Evolutionary conservation across 1,140 invertebrate genomes (phyloP).

Genomic region (Mactra quadrangularis): DNA sequence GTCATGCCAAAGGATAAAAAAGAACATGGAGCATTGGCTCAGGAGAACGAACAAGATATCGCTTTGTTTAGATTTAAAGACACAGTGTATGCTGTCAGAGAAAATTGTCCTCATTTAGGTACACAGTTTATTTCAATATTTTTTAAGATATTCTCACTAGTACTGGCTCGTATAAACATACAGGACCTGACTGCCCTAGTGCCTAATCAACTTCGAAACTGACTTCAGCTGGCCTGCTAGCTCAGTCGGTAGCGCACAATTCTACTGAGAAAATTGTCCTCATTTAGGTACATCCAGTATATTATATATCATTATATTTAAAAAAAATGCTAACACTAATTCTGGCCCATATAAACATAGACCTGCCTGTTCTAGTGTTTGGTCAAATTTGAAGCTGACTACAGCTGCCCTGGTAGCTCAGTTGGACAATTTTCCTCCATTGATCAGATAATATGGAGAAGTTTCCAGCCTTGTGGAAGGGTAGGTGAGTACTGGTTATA

Average conservation of each 20-base stretch:
- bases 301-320: too few relatives aligned
- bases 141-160: neutral
- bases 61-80: slow-evolving; percentile 39
- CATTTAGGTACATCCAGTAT: too few relatives aligned
- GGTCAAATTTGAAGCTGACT: too few relatives aligned
- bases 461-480: neutral
- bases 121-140: neutral
- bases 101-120: slow-evolving; percentile 55
- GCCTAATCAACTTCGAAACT: neutral
- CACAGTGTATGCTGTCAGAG: slow-evolving; percentile 30
- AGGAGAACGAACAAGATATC: slow-evolving; percentile 26
- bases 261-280: too few relatives aligned
- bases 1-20: neutral
- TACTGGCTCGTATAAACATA: neutral
- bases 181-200: neutral
- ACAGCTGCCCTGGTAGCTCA: too few relatives aligned
- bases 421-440: neutral
- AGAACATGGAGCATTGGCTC: slow-evolving; percentile 7
- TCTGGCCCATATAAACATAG: too few relatives aligned
- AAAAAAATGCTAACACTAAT: too few relatives aligned
- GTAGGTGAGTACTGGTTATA: neutral
- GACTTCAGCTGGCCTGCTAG: too few relatives aligned
- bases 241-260: too few relatives aligned
- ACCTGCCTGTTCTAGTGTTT: too few relatives aligned
- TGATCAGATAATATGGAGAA: too few relatives aligned